phyloP scores from a whole-genome alignment of 1,140 invertebrate species.

The Leguminivora glycinivorella region DNA sequence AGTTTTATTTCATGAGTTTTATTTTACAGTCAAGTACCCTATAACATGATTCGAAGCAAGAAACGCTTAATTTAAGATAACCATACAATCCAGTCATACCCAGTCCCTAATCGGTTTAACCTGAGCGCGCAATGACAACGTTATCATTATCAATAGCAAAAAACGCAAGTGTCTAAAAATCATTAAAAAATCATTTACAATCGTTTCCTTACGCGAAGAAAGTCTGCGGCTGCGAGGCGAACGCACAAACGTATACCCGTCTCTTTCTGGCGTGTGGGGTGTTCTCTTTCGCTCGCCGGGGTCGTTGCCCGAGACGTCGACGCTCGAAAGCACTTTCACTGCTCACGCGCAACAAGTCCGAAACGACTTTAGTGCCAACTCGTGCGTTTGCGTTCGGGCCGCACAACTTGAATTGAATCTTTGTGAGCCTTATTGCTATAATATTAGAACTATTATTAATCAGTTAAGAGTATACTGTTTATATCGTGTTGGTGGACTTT shows the following conservation, averaged over 20 bases:
- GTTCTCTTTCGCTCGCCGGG: constrained; percentile 50
- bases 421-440: too few relatives aligned
- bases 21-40: too few relatives aligned
- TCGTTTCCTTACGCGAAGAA: constrained; percentile 65
- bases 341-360: constrained; percentile 62
- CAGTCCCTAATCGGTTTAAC: not conserved
- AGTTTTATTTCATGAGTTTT: too few relatives aligned
- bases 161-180: constrained; percentile 50
- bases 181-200: constrained; percentile 57
- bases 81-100: not conserved
- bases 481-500: too few relatives aligned
- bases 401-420: constrained; percentile 36
- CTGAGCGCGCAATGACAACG: not conserved
- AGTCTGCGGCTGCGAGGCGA: constrained; percentile 54
- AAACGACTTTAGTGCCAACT: constrained; percentile 44
- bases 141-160: not conserved
- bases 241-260: constrained; percentile 57
- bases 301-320: constrained; percentile 71
- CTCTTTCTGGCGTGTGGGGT: constrained; percentile 49
- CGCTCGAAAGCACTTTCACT: constrained; percentile 77
- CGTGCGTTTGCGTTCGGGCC: constrained; percentile 53
- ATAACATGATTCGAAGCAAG: too few relatives aligned
- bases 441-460: too few relatives aligned
- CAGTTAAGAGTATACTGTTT: too few relatives aligned
- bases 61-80: not conserved